Evolutionary conservation across 2,113 vertebrate genomes (phyloP).

Genomic region (Paramisgurnus dabryanus): DNA sequence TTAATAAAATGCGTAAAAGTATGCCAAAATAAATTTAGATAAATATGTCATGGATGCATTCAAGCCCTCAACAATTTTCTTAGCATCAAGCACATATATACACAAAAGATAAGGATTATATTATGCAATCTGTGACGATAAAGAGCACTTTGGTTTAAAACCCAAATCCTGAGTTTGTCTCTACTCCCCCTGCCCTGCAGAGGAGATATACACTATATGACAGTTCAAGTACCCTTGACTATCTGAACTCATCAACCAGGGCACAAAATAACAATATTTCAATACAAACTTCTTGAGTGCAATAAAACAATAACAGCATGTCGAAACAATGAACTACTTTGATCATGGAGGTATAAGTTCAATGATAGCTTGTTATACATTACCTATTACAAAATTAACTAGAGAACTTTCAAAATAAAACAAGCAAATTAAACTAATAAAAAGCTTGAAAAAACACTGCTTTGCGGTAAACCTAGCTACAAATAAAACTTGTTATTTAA

Average conservation of each 20-base stretch:
- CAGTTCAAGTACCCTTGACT: neutral
- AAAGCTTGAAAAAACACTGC: neutral
- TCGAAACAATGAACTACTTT: neutral
- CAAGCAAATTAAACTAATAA: neutral
- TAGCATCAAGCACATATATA: slow-evolving; percentile 26
- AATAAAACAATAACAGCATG: neutral
- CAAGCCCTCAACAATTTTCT: neutral
- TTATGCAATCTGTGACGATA: neutral
- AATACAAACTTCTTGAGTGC: neutral
- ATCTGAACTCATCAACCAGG: neutral
- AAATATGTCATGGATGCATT: neutral
- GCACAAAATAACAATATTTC: neutral
- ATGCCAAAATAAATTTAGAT: slow-evolving; percentile 11
- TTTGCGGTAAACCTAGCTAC: neutral
- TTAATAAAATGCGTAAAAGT: neutral
- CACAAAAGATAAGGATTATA: neutral
- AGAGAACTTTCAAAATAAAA: neutral
- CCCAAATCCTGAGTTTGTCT: slow-evolving; percentile 22
- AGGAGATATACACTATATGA: neutral
- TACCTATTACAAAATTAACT: neutral
- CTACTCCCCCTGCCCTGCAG: slow-evolving; percentile 15
- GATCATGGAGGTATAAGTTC: slow-evolving; percentile 9
- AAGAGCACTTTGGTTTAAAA: slow-evolving; percentile 33
- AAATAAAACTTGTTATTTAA: neutral
- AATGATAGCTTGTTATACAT: neutral